A percentile compares a stretch with the other conserved stretches of the same genome.
Conservation (phyloP, 2,797 vertebrate species). For the Xerus rutilus region DNA sequence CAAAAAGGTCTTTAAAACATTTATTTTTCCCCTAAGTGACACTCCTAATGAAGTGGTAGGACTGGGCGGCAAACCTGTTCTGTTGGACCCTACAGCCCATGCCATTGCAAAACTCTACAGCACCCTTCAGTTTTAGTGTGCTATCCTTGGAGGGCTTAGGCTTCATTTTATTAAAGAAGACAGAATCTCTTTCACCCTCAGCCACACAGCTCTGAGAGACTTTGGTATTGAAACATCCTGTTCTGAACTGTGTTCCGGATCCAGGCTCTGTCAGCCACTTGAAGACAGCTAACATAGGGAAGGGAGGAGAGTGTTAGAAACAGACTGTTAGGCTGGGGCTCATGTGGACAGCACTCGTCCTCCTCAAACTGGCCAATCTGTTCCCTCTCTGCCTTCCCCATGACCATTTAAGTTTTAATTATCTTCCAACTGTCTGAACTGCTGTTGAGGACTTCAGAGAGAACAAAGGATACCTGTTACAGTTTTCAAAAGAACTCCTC, state of each 20-base stretch:
- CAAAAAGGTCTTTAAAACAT: background rate
- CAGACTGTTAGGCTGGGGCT: conserved; percentile 19
- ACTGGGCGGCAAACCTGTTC: background rate
- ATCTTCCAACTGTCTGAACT: conserved; percentile 79
- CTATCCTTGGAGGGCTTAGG: background rate
- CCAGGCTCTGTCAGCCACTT: background rate
- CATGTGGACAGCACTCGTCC: conserved; percentile 42
- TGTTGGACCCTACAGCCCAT: background rate
- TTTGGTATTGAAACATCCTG: conserved; percentile 51
- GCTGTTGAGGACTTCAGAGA: conserved; percentile 71
- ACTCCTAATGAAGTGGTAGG: background rate
- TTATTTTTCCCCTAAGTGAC: background rate
- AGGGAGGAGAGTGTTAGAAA: conserved; percentile 14
- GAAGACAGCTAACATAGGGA: conserved; percentile 50
- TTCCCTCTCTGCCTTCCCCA: conserved; percentile 70
- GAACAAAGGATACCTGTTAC: conserved; percentile 62
- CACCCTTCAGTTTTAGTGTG: conserved; percentile 33
- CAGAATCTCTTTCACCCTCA: conserved; percentile 39
- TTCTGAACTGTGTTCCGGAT: conserved; percentile 36
- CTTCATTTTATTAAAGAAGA: conserved; percentile 59
- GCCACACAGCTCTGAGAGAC: background rate
- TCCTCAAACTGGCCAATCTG: conserved; percentile 73
- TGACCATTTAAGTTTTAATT: conserved; percentile 82
- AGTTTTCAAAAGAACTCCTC: conserved; percentile 27
- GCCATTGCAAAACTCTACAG: background rate